Percentiles rank a stretch among this genome's conserved stretches.
phyloP scores from a whole-genome alignment of 1,140 invertebrate species.

The Periplaneta americana region DNA sequence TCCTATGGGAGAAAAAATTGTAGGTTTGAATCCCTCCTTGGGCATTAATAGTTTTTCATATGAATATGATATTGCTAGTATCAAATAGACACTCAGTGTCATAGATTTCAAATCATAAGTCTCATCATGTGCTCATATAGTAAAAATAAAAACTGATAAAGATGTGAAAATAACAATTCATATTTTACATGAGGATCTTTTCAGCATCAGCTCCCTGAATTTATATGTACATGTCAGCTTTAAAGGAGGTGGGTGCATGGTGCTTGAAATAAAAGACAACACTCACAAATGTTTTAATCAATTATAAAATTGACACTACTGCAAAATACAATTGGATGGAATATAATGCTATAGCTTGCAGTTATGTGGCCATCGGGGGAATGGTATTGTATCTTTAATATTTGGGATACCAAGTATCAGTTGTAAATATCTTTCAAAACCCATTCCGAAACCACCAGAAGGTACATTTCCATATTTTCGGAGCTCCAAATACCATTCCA shows the following conservation, averaged over 20 bases:
- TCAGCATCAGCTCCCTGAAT: background rate
- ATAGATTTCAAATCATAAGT: too few species aligned
- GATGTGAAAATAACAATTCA: too few species aligned
- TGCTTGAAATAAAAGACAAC: background rate
- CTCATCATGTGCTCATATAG: too few species aligned
- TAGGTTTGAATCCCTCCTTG: too few species aligned
- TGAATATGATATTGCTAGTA: too few species aligned
- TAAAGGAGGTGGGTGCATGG: background rate
- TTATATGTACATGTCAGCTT: background rate
- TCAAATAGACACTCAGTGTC: too few species aligned
- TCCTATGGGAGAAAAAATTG: too few species aligned
- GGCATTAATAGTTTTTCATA: too few species aligned
- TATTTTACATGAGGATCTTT: too few species aligned
- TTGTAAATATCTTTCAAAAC: slow-evolving; percentile 89
- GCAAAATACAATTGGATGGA: slow-evolving; percentile 20
- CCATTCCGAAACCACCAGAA: slow-evolving; percentile 92
- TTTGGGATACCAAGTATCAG: slow-evolving; percentile 72
- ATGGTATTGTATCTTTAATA: slow-evolving; percentile 92
- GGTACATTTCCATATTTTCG: slow-evolving; percentile 82
- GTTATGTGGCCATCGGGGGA: slow-evolving; percentile 88
- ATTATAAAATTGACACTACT: background rate
- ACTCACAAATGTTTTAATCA: background rate
- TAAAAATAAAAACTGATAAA: too few species aligned
- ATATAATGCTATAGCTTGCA: slow-evolving; percentile 62
- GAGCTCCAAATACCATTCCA: slow-evolving; percentile 91